Evolutionary conservation across 2,113 vertebrate species (phyloP).

Genomic region (Takifugu flavidus): DNA sequence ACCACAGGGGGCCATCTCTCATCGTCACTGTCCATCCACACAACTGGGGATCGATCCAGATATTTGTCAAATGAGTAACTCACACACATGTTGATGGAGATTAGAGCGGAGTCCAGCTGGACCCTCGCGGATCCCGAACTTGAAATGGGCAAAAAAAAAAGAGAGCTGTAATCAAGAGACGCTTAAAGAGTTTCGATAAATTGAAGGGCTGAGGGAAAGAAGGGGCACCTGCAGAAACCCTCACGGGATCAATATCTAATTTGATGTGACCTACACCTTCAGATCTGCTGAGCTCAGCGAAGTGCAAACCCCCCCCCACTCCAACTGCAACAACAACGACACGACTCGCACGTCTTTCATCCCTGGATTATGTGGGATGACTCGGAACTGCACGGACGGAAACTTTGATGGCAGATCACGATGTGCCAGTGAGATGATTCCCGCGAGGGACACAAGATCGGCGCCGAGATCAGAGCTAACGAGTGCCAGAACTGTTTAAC

Average conservation of each 20-base stretch:
- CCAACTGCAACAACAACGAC: neutral
- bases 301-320: constrained; percentile 2
- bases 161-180: constrained; percentile 9
- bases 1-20: constrained; percentile 12
- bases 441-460: too few relatives aligned
- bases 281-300: constrained; percentile 40
- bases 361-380: neutral
- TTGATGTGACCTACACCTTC: constrained; percentile 51
- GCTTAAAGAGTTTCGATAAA: constrained; percentile 23
- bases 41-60: constrained; percentile 34
- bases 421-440: neutral
- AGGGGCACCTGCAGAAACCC: constrained; percentile 6
- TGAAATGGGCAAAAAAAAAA: too few relatives aligned
- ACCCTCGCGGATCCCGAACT: neutral
- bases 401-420: neutral
- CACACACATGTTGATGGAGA: neutral
- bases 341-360: neutral
- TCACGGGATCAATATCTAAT: constrained; percentile 60
- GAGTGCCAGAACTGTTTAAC: neutral
- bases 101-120: too few relatives aligned
- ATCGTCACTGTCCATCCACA: constrained; percentile 12
- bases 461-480: neutral
- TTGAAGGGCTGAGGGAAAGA: constrained; percentile 3
- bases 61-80: neutral
- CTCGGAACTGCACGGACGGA: neutral